Percentiles rank a stretch among this genome's conserved stretches.
Evolutionary conservation across 2,888 invertebrate genomes (phyloP).

Genomic region (Cephus pulcher): DNA sequence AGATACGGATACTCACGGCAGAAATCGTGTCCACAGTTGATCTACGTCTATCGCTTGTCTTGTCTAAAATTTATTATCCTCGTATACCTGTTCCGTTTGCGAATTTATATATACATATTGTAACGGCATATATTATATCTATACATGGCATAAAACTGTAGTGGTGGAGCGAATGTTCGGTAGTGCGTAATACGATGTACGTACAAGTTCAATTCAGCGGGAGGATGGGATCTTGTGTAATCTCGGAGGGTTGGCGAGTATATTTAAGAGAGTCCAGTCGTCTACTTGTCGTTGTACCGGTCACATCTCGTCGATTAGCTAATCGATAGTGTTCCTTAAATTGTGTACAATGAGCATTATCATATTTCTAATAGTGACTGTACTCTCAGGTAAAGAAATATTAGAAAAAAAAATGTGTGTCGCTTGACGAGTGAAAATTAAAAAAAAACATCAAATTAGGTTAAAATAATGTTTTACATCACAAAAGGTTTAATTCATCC

Average conservation of each 20-base stretch:
- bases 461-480: not conserved
- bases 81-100: not conserved
- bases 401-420: too few species aligned
- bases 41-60: not conserved
- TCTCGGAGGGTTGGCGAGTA: constrained; percentile 43
- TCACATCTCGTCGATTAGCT: constrained; percentile 32
- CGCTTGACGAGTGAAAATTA: too few species aligned
- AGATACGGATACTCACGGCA: too few species aligned
- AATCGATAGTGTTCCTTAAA: constrained; percentile 3
- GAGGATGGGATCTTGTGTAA: constrained; percentile 41
- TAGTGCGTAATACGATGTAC: constrained; percentile 21
- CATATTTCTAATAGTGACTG: not conserved
- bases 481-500: too few species aligned
- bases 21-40: not conserved
- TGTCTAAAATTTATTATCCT: not conserved
- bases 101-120: not conserved
- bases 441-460: not conserved
- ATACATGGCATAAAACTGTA: not conserved
- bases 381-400: not conserved
- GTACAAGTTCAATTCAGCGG: constrained; percentile 39
- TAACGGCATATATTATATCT: not conserved
- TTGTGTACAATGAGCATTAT: not conserved
- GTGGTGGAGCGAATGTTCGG: not conserved
- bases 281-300: constrained; percentile 32
- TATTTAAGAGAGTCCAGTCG: constrained; percentile 44